Conservation (phyloP, 2,797 vertebrate species). For the Echiichthys vipera region DNA sequence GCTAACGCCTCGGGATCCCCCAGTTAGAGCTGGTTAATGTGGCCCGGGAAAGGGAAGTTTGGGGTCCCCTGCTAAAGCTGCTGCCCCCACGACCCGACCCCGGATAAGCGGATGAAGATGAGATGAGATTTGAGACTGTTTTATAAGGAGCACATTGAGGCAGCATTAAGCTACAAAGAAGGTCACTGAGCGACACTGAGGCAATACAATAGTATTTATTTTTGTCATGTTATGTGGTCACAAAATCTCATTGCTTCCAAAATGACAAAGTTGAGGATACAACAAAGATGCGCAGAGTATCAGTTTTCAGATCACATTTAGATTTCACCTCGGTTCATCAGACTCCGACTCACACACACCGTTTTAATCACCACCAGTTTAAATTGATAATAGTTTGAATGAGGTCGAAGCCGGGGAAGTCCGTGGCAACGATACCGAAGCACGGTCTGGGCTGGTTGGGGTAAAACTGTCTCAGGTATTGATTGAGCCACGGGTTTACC, state of each 20-base stretch:
- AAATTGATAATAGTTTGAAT: constrained; percentile 65
- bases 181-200: neutral
- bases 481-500: constrained; percentile 73
- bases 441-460: constrained; percentile 51
- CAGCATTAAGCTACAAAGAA: neutral
- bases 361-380: constrained; percentile 56
- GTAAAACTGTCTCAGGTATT: constrained; percentile 53
- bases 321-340: no score
- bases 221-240: neutral
- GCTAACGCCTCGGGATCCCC: no score
- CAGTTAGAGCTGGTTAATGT: no score
- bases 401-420: constrained; percentile 75
- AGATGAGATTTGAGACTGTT: no score
- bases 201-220: neutral
- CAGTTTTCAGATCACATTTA: neutral
- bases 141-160: neutral
- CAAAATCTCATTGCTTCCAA: neutral
- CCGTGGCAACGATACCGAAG: constrained; percentile 75
- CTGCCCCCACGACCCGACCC: no score
- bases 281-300: neutral
- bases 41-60: no score
- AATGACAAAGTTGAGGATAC: neutral
- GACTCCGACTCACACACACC: no score
- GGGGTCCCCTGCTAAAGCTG: no score
- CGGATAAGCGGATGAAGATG: no score